These are phyloP conservation scores for Labeo catla DNA, from an alignment of 2,113 vertebrate genomes.

Conservation along the genomic window DNA sequence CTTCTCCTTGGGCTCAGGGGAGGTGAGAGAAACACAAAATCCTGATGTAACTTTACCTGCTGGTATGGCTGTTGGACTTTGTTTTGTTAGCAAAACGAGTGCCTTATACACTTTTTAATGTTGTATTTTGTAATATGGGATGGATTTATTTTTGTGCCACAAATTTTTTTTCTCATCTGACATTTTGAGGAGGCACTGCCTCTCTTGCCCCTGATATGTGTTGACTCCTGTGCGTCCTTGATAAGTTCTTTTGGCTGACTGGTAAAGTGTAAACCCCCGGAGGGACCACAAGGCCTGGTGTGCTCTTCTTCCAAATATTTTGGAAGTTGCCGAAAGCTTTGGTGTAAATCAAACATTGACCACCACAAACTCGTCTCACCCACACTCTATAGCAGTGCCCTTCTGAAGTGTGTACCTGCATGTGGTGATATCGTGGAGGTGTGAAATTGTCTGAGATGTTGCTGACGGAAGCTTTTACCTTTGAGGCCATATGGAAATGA, in stretches of 20 bases:
- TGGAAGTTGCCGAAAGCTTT: background rate
- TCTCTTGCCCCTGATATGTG: no score
- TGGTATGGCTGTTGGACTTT: no score
- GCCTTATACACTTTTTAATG: no score
- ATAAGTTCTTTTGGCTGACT: background rate
- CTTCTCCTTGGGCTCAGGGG: no score
- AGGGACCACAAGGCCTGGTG: background rate
- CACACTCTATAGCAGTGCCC: background rate
- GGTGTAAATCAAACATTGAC: background rate
- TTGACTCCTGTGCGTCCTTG: background rate
- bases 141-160: no score
- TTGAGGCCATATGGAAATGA: constrained; percentile 14
- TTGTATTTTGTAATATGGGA: no score
- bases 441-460: background rate
- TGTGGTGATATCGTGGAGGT: background rate
- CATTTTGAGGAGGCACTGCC: no score
- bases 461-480: background rate
- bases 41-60: no score
- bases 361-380: background rate
- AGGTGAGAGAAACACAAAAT: no score
- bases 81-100: no score
- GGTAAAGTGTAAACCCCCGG: background rate
- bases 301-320: background rate
- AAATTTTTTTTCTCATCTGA: no score
- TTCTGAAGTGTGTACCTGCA: background rate